These are phyloP conservation scores for Strongylocentrotus purpuratus DNA, from an alignment of 35 echinoderm and acorn worm species.

Conservation along the genomic window DNA sequence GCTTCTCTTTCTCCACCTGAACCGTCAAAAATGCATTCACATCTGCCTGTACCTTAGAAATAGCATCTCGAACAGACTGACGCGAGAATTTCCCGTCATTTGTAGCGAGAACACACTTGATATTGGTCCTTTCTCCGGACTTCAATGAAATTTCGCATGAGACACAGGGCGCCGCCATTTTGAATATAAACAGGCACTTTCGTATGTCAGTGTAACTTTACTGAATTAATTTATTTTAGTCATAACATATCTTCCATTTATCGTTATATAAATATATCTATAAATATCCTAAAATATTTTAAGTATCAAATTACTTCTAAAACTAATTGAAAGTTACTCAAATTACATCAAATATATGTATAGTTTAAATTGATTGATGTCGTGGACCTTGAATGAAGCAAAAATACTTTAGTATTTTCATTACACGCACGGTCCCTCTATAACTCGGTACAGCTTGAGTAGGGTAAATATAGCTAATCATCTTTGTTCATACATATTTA, in stretches of 20 bases:
- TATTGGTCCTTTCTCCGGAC: neutral
- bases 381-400: neutral
- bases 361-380: neutral
- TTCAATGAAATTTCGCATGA: neutral
- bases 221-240: too few species aligned
- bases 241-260: too few species aligned
- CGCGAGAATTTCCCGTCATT: neutral
- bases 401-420: neutral
- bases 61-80: neutral
- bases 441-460: neutral
- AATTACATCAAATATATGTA: neutral
- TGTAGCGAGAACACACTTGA: neutral
- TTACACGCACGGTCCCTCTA: neutral
- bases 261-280: too few species aligned
- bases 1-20: constrained; percentile 22
- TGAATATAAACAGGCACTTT: neutral
- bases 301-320: neutral
- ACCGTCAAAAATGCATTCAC: neutral
- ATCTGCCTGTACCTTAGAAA: neutral
- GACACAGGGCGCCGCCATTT: constrained; percentile 13
- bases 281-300: neutral
- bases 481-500: neutral
- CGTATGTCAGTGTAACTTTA: neutral
- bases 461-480: neutral
- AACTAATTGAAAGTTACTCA: neutral